Percentiles rank a stretch among this genome's conserved stretches.
Conservation (phyloP, 2,888 invertebrate species). For the Callyntrura guangdongensis region DNA sequence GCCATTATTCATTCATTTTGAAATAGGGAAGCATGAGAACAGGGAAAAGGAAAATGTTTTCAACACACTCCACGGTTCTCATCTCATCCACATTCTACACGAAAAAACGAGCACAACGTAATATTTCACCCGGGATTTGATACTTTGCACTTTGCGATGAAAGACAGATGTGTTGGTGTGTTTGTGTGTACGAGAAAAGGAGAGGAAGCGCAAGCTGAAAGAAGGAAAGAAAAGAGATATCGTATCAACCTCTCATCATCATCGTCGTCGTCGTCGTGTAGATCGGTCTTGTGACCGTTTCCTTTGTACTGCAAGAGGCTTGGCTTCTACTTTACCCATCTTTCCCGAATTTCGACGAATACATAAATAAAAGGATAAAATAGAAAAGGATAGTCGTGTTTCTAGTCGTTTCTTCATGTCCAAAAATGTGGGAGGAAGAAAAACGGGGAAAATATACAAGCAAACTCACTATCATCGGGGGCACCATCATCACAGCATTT, state of each 20-base stretch:
- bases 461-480: conserved; percentile 14
- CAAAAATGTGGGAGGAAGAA: conserved; percentile 7
- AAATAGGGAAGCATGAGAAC: conserved; percentile 34
- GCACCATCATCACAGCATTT: not conserved
- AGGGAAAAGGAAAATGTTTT: conserved; percentile 13
- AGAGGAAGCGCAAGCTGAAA: conserved; percentile 32
- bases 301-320: conserved; percentile 51
- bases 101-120: conserved; percentile 39
- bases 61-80: conserved; percentile 41
- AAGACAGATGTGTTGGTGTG: conserved; percentile 52
- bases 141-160: conserved; percentile 24
- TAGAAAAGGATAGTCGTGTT: not conserved
- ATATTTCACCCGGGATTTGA: conserved; percentile 76
- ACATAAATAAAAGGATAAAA: conserved; percentile 72
- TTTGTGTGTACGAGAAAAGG: not conserved
- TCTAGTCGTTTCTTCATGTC: conserved; percentile 43
- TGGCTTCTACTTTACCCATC: conserved; percentile 54
- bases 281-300: conserved; percentile 39
- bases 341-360: conserved; percentile 71
- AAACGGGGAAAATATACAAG: conserved; percentile 38
- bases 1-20: conserved; percentile 66
- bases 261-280: not conserved
- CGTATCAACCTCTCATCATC: conserved; percentile 19
- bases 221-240: conserved; percentile 28
- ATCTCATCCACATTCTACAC: conserved; percentile 17